Evolutionary conservation across 2,888 invertebrate genomes (phyloP).

Genomic region (Acleris cristana): DNA sequence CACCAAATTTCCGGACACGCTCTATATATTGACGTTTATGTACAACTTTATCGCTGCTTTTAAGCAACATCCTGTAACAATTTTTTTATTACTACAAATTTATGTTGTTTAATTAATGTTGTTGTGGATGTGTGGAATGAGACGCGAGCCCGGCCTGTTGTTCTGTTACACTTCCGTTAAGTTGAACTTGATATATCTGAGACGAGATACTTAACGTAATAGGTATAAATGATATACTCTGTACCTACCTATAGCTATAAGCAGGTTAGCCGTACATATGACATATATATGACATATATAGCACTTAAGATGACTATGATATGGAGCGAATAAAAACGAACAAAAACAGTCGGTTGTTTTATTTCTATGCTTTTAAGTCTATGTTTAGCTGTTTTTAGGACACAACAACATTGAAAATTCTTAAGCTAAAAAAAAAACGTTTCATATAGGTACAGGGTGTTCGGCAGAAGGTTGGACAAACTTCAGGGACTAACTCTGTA

Average conservation of each 20-base stretch:
- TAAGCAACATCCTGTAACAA: too few relatives aligned
- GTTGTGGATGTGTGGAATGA: neutral
- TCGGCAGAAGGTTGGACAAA: too few relatives aligned
- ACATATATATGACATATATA: constrained; percentile 48
- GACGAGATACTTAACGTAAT: constrained; percentile 33
- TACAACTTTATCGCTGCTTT: too few relatives aligned
- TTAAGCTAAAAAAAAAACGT: too few relatives aligned
- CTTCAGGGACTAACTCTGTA: too few relatives aligned
- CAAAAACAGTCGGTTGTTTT: constrained; percentile 53
- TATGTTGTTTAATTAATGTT: too few relatives aligned
- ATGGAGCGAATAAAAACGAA: constrained; percentile 65
- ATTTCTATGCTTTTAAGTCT: constrained; percentile 46
- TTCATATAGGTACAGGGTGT: too few relatives aligned
- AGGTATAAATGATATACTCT: constrained; percentile 60
- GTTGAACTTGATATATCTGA: constrained; percentile 34
- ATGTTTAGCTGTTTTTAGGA: too few relatives aligned
- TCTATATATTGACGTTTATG: too few relatives aligned
- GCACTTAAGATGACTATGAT: constrained; percentile 57
- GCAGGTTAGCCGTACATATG: constrained; percentile 63
- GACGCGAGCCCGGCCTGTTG: neutral
- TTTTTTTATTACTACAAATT: too few relatives aligned
- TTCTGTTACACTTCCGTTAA: constrained; percentile 30
- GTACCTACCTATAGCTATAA: constrained; percentile 70
- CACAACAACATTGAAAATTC: too few relatives aligned
- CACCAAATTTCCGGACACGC: too few relatives aligned